phyloP scores from a whole-genome alignment of 1,140 invertebrate genomes.

The Zophobas atratus region DNA sequence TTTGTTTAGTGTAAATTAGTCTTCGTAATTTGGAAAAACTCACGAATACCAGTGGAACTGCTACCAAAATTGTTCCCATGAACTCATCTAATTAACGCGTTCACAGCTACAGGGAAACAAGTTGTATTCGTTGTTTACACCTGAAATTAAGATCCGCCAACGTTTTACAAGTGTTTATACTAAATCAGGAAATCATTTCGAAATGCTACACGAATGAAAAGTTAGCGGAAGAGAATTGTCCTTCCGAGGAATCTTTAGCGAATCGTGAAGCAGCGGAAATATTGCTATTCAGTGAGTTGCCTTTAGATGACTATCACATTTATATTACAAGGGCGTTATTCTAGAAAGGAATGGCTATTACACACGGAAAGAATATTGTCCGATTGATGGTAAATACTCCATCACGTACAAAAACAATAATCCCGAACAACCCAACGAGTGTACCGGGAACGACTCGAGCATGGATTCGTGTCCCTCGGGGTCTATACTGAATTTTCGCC shows the following conservation, averaged over 20 bases:
- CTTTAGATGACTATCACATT: constrained; percentile 33
- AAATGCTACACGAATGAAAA: constrained; percentile 77
- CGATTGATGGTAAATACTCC: constrained; percentile 76
- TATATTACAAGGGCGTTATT: constrained; percentile 55
- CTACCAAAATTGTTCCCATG: not conserved
- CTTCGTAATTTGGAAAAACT: not conserved
- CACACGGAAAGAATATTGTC: constrained; percentile 76
- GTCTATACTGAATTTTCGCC: constrained; percentile 70
- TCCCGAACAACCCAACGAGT: constrained; percentile 71
- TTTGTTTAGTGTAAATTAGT: not conserved
- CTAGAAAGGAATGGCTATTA: constrained; percentile 71
- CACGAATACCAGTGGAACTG: constrained; percentile 26
- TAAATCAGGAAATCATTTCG: constrained; percentile 70
- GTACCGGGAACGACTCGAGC: constrained; percentile 72
- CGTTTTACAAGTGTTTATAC: constrained; percentile 77
- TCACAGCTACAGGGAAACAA: constrained; percentile 68
- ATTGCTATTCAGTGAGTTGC: constrained; percentile 72
- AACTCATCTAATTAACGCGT: constrained; percentile 16
- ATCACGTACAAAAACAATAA: constrained; percentile 76
- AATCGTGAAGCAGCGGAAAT: constrained; percentile 69
- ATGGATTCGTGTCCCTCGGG: constrained; percentile 78
- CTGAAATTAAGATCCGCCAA: constrained; percentile 75
- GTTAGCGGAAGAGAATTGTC: constrained; percentile 75
- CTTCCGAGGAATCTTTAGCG: constrained; percentile 68
- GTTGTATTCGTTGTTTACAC: constrained; percentile 77